Conservation (phyloP, 2,113 vertebrate genomes). For the Prochilodus magdalenae region DNA sequence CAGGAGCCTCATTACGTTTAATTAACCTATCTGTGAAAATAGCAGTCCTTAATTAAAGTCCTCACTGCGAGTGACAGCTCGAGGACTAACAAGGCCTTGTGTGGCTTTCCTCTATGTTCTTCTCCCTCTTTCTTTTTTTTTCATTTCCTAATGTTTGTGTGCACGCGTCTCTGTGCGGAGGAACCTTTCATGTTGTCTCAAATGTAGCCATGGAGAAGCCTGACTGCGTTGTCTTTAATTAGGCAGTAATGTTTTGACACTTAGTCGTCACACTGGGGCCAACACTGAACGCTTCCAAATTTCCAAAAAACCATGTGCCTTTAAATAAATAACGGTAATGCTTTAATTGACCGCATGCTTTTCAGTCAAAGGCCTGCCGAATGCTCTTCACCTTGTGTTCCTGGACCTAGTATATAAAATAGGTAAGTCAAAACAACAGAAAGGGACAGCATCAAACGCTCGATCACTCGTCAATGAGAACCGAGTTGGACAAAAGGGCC, state of each 20-base stretch:
- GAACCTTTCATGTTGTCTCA: not conserved
- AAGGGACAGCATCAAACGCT: not conserved
- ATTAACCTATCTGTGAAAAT: slow-evolving; percentile 56
- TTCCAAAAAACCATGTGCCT: not conserved
- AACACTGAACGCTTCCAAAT: not conserved
- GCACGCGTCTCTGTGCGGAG: not conserved
- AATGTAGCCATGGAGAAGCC: not conserved
- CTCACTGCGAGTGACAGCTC: slow-evolving; percentile 16
- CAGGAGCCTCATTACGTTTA: slow-evolving; percentile 52
- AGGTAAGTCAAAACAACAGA: not conserved
- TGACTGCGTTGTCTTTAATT: slow-evolving; percentile 10
- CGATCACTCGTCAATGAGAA: not conserved
- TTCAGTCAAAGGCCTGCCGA: not conserved
- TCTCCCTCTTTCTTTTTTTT: not conserved
- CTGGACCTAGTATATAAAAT: not conserved
- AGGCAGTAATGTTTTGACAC: not conserved
- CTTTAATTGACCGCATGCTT: not conserved
- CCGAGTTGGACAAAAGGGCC: not conserved
- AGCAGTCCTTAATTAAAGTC: slow-evolving; percentile 41
- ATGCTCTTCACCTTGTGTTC: not conserved
- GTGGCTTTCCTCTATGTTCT: slow-evolving; percentile 14
- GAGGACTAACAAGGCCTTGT: slow-evolving; percentile 9
- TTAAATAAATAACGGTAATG: not conserved
- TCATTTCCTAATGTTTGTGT: not conserved
- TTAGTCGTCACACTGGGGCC: not conserved